Conservation (phyloP, 1,140 invertebrate genomes). For the Oncopeltus fasciatus region DNA sequence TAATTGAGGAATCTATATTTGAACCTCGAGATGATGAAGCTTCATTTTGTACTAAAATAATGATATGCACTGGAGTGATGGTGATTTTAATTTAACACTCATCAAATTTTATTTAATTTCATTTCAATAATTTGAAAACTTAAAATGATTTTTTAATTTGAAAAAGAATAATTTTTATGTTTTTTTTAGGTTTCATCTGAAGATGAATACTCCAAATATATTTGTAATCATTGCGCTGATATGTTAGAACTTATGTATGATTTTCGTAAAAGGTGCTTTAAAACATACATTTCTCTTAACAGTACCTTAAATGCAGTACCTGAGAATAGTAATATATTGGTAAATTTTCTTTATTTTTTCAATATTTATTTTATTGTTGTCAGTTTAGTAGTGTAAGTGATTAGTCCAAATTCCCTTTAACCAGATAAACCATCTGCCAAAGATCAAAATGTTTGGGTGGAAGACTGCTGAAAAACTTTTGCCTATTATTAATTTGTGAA, state of each 20-base stretch:
- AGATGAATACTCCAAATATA: slow-evolving; percentile 1
- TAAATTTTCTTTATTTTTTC: too few relatives aligned
- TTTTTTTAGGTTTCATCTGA: neutral
- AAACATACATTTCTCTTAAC: neutral
- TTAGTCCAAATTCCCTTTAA: too few relatives aligned
- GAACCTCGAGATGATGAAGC: neutral
- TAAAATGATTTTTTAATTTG: too few relatives aligned
- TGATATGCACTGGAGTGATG: neutral
- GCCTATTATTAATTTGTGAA: too few relatives aligned
- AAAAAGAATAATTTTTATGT: too few relatives aligned
- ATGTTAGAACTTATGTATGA: slow-evolving; percentile 1
- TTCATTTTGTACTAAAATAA: slow-evolving; percentile 3
- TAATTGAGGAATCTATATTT: neutral
- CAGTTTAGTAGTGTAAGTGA: too few relatives aligned
- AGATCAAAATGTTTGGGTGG: too few relatives aligned
- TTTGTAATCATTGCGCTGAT: slow-evolving; percentile 4
- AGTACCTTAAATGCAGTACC: neutral
- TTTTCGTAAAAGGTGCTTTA: slow-evolving; percentile 4
- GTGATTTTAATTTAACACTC: neutral
- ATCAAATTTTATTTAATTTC: neutral
- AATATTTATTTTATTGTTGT: too few relatives aligned
- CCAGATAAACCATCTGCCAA: too few relatives aligned
- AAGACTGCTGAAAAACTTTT: too few relatives aligned
- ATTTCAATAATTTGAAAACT: too few relatives aligned
- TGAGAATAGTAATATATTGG: too few relatives aligned